Evolutionary conservation across 2,888 invertebrate species (phyloP), one percentile per base, ranked within the genome.

Genomic region (Monopis laevigella): DNA sequence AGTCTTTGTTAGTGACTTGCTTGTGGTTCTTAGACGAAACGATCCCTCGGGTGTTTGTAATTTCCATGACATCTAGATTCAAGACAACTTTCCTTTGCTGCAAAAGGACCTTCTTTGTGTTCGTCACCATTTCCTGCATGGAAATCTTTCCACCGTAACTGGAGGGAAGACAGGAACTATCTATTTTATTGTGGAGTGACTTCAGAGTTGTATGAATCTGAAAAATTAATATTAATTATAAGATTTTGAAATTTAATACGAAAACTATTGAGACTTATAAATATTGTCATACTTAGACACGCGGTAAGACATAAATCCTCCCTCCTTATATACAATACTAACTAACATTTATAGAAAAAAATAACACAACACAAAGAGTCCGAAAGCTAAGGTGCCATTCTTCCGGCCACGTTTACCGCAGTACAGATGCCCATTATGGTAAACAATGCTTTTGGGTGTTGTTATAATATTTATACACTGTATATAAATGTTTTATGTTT

Each of bases 121-220:
- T 71, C 38, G 81, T 80, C 10, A 91, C 83, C 90, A 93, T 91
- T 47, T 89, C 87, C 17, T 84, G 75, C 58, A 86, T 71, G 6
- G 89, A 85, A 52, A 90, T 84, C 3, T 74, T 68, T 1, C 92
- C 92, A 1, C 92, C 92, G 57, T 88, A 86, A 51, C 86, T 86
- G 17, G 83, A 75, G 0, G 93, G 92, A 29, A 93, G 70, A 45
- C 89, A 87, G 8, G 77, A 74, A 0, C 74, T 54, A 49, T 88
- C 86, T 2, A 91, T 62, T 38, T 73, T 62, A 46, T 86, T 82
- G 46, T 84, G 80, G 6, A 91, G 63, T 7, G 86, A 84, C 39
- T 84, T 82, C 3, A 84, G 51, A 42, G 80, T 84, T 39, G 83
- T 73, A 58, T 89, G 82, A 14, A 85, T 62, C 84, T 86, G 65